A percentile compares a stretch with the other conserved stretches of the same genome.
Conservation (phyloP, 2,113 vertebrate genomes). For the Osmerus mordax region DNA sequence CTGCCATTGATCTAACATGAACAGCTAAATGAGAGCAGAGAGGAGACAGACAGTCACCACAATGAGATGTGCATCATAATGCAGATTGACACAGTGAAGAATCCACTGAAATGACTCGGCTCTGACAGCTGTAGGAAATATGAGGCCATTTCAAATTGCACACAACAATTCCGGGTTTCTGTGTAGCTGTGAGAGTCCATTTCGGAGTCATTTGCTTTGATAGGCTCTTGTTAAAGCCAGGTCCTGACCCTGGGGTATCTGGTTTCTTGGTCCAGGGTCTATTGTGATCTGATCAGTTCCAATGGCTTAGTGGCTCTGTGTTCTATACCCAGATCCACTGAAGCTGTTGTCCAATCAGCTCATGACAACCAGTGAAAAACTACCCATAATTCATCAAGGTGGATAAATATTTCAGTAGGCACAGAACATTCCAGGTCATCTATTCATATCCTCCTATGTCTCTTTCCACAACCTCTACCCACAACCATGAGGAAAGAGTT, state of each 20-base stretch:
- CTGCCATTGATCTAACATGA: constrained; percentile 40
- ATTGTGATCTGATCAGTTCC: neutral
- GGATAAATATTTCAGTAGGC: constrained; percentile 64
- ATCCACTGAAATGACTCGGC: neutral
- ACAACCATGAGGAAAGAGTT: no score
- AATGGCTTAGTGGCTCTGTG: neutral
- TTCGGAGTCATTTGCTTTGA: neutral
- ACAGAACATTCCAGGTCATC: constrained; percentile 36
- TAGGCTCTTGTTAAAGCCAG: neutral
- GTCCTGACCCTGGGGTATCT: neutral
- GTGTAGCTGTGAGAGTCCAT: neutral
- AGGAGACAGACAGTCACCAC: constrained; percentile 9
- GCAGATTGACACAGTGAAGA: constrained; percentile 8
- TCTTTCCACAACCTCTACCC: no score
- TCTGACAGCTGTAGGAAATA: neutral
- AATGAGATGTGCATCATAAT: neutral
- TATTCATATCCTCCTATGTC: constrained; percentile 37
- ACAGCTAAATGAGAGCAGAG: constrained; percentile 33
- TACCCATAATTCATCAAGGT: constrained; percentile 60
- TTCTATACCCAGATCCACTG: constrained; percentile 9
- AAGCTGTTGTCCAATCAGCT: constrained; percentile 32
- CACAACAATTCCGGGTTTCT: neutral
- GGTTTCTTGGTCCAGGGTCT: neutral
- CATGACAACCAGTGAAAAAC: constrained; percentile 44
- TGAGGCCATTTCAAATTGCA: neutral